Conservation (phyloP, 2,113 vertebrate genomes). For the Helogale parvula region DNA sequence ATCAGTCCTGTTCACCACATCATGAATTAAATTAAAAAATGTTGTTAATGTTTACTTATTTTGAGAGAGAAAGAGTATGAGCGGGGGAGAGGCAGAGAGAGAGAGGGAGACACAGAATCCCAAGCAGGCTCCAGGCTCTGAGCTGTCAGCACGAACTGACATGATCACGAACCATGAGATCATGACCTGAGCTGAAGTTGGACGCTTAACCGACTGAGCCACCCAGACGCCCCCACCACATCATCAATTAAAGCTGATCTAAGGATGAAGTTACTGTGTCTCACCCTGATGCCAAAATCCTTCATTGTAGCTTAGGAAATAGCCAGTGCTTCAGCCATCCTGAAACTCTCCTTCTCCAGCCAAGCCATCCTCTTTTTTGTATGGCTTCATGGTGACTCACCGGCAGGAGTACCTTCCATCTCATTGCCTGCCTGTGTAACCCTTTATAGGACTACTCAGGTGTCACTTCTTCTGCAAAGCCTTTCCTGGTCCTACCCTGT, state of each 20-base stretch:
- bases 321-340: not conserved
- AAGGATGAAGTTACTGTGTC: not conserved
- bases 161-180: no score
- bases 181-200: no score
- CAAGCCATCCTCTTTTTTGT: not conserved
- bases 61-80: no score
- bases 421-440: not conserved
- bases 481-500: not conserved
- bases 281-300: not conserved
- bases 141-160: no score
- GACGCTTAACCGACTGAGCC: no score
- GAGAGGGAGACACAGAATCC: no score
- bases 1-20: not conserved
- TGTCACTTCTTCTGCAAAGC: constrained; percentile 14
- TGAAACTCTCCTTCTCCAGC: not conserved
- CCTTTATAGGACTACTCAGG: not conserved
- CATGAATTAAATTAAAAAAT: not conserved
- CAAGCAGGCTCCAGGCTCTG: no score
- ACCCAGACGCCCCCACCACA: not conserved
- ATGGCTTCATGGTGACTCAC: not conserved
- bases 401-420: not conserved
- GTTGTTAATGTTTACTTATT: no score
- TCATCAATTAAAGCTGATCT: constrained; percentile 14
- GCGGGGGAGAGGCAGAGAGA: no score
- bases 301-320: not conserved